Evolutionary conservation across 1,140 invertebrate genomes (phyloP).

Genomic region (Scaptomyza pallida): DNA sequence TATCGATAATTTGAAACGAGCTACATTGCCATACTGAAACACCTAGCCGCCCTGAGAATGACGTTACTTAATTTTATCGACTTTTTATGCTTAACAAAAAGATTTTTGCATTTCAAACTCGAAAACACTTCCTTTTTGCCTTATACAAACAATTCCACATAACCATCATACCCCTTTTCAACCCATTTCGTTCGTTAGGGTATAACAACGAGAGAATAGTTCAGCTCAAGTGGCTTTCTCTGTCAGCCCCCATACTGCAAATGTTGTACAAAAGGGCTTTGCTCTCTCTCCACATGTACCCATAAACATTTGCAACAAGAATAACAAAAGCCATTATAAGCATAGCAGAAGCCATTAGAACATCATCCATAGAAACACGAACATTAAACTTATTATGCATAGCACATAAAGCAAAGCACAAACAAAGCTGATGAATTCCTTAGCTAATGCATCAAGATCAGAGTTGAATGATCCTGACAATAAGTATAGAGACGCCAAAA

Average conservation of each 20-base stretch:
- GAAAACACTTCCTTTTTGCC: neutral
- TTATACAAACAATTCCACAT: no score
- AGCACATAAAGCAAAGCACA: constrained; percentile 24
- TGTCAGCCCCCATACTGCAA: constrained; percentile 31
- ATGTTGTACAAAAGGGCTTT: constrained; percentile 27
- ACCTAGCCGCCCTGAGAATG: no score
- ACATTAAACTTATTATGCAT: constrained; percentile 57
- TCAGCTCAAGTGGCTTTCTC: constrained; percentile 72
- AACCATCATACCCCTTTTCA: neutral
- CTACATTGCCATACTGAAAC: no score
- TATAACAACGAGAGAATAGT: constrained; percentile 29
- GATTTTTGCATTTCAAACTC: no score
- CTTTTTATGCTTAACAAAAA: no score
- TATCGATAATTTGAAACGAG: no score
- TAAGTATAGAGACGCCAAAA: no score
- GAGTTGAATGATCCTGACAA: neutral
- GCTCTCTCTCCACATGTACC: constrained; percentile 29
- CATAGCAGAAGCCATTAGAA: constrained; percentile 33
- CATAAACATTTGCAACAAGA: constrained; percentile 41
- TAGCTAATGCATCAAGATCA: neutral
- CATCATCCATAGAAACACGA: neutral
- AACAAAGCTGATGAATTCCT: constrained; percentile 52
- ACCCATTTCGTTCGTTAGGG: neutral
- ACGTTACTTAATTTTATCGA: no score
- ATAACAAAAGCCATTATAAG: constrained; percentile 34